Evolutionary conservation across 2,888 invertebrate species (phyloP).

Genomic region (Teleiodes luculella): DNA sequence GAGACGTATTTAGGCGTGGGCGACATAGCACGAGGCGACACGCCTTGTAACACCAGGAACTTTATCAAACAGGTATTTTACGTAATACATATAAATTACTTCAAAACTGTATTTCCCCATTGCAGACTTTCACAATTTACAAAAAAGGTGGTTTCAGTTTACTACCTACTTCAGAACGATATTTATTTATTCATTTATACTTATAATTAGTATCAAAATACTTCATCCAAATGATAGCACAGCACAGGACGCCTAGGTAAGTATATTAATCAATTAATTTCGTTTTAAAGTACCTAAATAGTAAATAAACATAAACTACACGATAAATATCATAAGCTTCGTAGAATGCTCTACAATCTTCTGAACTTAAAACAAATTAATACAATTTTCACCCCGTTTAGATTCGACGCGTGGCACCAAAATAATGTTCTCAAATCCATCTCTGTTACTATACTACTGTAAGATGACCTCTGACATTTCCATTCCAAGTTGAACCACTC

Average conservation of each 20-base stretch:
- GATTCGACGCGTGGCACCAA: neutral
- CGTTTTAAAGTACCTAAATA: too few species aligned
- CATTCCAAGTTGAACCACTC: neutral
- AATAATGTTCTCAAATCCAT: neutral
- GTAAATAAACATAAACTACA: too few species aligned
- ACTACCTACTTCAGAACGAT: too few species aligned
- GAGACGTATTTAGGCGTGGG: neutral
- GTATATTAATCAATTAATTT: too few species aligned
- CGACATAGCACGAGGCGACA: neutral
- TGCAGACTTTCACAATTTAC: neutral
- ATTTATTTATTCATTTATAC: too few species aligned
- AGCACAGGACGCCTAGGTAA: too few species aligned
- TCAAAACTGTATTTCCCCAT: neutral
- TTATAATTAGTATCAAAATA: too few species aligned
- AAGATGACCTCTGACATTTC: slow-evolving; percentile 4
- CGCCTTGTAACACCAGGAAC: neutral
- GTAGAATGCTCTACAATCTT: too few species aligned
- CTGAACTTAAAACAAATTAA: too few species aligned
- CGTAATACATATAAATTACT: neutral
- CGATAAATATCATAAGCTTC: too few species aligned
- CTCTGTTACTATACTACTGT: neutral
- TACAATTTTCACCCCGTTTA: too few species aligned
- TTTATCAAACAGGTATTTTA: neutral
- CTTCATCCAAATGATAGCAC: too few species aligned
- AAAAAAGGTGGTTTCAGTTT: neutral